Evolutionary conservation across 1,140 invertebrate species (phyloP), one percentile per base, ranked within the genome.

Genomic region (Laupala kohalensis): DNA sequence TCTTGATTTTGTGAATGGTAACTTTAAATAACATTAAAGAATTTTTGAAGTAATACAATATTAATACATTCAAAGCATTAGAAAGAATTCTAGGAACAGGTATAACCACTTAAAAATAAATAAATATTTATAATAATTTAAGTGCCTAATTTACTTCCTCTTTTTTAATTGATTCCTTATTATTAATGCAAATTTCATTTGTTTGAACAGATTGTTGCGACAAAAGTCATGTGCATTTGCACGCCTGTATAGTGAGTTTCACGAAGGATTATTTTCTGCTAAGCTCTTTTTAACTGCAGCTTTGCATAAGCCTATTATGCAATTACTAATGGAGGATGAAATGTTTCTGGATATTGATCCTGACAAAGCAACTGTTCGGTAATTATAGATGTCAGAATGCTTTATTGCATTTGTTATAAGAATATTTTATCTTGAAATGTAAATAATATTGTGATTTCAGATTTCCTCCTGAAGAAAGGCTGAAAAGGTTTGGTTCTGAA

Each of bases 251-350:
- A 90, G 90, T 19, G 86, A 91, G 26, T 93, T 97, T 78, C 92
- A 92, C 69, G 96, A 98, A 79, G 90, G 90, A n/a, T 85, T 96
- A 63, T 92, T 93, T 76, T 92, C 94, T 6, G 91, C 94, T 0
- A 92, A 96, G 76, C 86, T 97, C 65, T 99, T 98, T 81, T 85
- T 99, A 4, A 94, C 94, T 0, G 91, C 95, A 23, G 92, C 95
- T 4, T 84, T 99, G 4, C 91, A 96, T 78, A 89, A 89, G 19
- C 95, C 97, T 1, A 92, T 98, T 63, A 92, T 97, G 87, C 87
- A 91, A 65, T 84, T 98, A n/a, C 83, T 99, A 4, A 93, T 93
- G 82, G 93, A 96, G 76, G 93, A 96, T 78, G 95, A 98, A 78
- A 89, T 90, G 78, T 95, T 94, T 81, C 84, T 97, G 64, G 95